Percentiles rank a stretch among this genome's conserved stretches.
These are phyloP conservation scores for Erythrolamprus reginae DNA, from an alignment of 2,113 vertebrate species.

Conservation along the genomic window DNA sequence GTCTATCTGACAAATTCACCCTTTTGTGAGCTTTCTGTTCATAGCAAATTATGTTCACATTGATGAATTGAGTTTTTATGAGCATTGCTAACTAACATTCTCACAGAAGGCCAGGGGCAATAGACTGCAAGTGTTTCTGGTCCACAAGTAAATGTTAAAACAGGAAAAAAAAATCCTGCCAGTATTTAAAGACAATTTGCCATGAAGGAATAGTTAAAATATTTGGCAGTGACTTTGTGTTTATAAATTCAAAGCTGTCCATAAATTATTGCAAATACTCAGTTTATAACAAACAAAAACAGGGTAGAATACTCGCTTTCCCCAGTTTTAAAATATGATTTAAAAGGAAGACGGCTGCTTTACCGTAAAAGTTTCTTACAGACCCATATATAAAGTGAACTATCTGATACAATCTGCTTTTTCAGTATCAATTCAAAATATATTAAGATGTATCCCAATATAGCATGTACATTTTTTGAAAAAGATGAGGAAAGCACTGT, in stretches of 20 bases:
- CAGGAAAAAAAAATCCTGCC: conserved; percentile 63
- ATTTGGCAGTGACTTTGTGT: conserved; percentile 70
- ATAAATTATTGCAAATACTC: conserved; percentile 71
- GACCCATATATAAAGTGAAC: conserved; percentile 30
- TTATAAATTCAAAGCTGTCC: conserved; percentile 72
- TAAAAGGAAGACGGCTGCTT: conserved; percentile 59
- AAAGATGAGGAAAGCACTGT: neutral
- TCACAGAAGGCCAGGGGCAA: conserved; percentile 88
- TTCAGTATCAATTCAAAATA: conserved; percentile 52
- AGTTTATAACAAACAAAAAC: conserved; percentile 67
- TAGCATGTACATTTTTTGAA: neutral
- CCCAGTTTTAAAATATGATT: conserved; percentile 35
- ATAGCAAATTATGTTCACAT: conserved; percentile 98
- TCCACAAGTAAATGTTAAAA: conserved; percentile 87
- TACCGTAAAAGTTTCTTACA: conserved; percentile 36
- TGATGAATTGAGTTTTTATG: conserved; percentile 99
- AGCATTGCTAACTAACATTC: conserved; percentile 94
- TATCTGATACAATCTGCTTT: conserved; percentile 35
- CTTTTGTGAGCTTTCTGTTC: conserved; percentile 99
- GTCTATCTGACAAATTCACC: conserved; percentile 99
- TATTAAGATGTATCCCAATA: neutral
- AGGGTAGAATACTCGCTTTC: conserved; percentile 48
- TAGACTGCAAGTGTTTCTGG: conserved; percentile 83
- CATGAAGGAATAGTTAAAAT: conserved; percentile 72
- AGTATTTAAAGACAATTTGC: conserved; percentile 76